Evolutionary conservation across 2,113 vertebrate species (phyloP).

Genomic region (Strix aluco): DNA sequence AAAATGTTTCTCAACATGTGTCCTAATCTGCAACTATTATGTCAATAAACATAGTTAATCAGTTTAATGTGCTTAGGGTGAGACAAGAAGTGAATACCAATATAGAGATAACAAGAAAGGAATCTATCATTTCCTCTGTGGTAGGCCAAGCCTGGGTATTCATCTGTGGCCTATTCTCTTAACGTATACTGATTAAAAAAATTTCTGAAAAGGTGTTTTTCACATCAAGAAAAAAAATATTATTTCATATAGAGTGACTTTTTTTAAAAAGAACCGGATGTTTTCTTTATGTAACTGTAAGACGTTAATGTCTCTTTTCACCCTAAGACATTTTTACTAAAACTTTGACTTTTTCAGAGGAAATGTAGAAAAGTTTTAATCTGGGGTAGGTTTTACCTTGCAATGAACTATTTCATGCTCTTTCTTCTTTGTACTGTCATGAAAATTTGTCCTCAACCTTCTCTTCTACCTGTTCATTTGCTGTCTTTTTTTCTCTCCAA

Average conservation of each 20-base stretch:
- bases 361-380: background rate
- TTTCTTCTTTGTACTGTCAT: background rate
- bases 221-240: background rate
- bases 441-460: background rate
- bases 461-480: background rate
- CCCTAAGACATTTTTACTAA: background rate
- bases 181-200: background rate
- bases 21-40: constrained; percentile 64
- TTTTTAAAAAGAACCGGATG: rapidly evolving
- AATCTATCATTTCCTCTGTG: background rate
- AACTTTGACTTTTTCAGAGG: background rate
- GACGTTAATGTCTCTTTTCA: background rate
- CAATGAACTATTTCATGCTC: background rate
- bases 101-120: background rate
- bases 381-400: background rate
- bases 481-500: background rate
- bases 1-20: constrained; percentile 56
- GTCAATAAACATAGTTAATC: constrained; percentile 71
- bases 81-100: constrained; percentile 48
- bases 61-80: constrained; percentile 52
- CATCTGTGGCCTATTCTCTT: background rate
- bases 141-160: background rate
- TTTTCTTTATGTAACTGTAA: background rate
- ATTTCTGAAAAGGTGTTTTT: background rate
- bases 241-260: background rate